These are phyloP conservation scores for Dascillus cervinus DNA, from an alignment of 2,888 invertebrate species.

Conservation along the genomic window DNA sequence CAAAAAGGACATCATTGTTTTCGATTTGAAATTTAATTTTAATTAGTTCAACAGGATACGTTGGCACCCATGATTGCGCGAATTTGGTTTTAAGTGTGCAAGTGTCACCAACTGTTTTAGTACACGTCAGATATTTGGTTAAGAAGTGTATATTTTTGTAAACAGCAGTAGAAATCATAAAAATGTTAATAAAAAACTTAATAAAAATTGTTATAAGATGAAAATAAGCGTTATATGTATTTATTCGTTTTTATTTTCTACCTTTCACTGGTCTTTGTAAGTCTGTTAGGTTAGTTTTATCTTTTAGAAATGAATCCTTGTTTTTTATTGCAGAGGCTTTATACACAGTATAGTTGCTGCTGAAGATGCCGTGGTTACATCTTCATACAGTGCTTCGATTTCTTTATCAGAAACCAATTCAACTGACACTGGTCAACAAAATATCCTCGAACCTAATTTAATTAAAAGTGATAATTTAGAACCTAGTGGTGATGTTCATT, in stretches of 20 bases:
- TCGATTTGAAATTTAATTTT: no score
- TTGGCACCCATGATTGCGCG: no score
- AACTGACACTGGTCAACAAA: conserved; percentile 10
- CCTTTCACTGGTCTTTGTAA: conserved; percentile 22
- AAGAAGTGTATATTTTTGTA: no score
- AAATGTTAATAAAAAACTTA: no score
- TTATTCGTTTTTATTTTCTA: conserved; percentile 55
- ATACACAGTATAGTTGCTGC: conserved; percentile 53
- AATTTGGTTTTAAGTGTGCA: no score
- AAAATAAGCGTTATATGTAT: conserved; percentile 52
- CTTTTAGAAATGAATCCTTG: conserved; percentile 11
- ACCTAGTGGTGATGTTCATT: conserved; percentile 19
- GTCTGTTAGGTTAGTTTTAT: conserved; percentile 9
- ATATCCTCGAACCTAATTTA: conserved; percentile 7
- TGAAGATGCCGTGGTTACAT: conserved; percentile 36
- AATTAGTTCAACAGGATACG: no score
- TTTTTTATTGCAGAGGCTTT: conserved; percentile 46
- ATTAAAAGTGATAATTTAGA: conserved; percentile 13
- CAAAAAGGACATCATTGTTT: no score
- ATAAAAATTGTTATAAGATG: conserved; percentile 43
- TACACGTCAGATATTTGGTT: conserved; percentile 22
- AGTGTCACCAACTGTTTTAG: conserved; percentile 8
- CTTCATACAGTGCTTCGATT: conserved; percentile 4
- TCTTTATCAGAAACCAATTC: conserved; percentile 10
- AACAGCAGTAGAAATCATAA: no score